phyloP scores from a whole-genome alignment of 2,888 invertebrate genomes.

The Plagodis pulveraria region DNA sequence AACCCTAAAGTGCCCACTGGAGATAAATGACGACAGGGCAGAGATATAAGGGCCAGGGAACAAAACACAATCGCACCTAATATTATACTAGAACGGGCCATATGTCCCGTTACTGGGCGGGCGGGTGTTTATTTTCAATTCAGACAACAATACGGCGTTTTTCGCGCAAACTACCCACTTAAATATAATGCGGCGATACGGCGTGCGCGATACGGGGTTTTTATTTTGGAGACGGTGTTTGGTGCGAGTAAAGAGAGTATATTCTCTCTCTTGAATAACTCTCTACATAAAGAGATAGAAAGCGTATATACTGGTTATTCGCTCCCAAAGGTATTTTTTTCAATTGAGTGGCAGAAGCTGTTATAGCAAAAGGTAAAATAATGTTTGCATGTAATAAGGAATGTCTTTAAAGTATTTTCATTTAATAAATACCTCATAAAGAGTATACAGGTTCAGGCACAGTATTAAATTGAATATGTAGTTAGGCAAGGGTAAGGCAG shows the following conservation, averaged over 20 bases:
- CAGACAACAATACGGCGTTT: slow-evolving; percentile 78
- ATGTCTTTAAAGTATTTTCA: too few relatives aligned
- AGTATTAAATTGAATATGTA: too few relatives aligned
- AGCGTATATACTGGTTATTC: too few relatives aligned
- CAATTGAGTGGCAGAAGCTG: too few relatives aligned
- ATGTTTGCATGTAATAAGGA: too few relatives aligned
- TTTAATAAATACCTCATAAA: too few relatives aligned
- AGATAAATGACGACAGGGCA: slow-evolving; percentile 37
- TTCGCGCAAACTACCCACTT: slow-evolving; percentile 81
- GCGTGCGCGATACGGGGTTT: slow-evolving; percentile 64
- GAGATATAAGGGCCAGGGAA: slow-evolving; percentile 37
- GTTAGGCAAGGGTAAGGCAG: too few relatives aligned
- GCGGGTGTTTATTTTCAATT: slow-evolving; percentile 77
- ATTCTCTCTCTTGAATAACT: neutral
- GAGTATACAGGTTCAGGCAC: too few relatives aligned
- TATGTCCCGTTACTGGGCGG: slow-evolving; percentile 52
- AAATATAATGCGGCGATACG: slow-evolving; percentile 79
- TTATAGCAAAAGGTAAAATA: too few relatives aligned
- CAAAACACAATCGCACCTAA: slow-evolving; percentile 43
- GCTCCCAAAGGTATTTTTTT: too few relatives aligned
- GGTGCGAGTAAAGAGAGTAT: slow-evolving; percentile 33
- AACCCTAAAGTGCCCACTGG: slow-evolving; percentile 39
- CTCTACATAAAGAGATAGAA: too few relatives aligned
- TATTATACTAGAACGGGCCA: slow-evolving; percentile 48
- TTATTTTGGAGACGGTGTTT: slow-evolving; percentile 47